phyloP scores from a whole-genome alignment of 2,797 vertebrate species.

The Pangasius djambal region DNA sequence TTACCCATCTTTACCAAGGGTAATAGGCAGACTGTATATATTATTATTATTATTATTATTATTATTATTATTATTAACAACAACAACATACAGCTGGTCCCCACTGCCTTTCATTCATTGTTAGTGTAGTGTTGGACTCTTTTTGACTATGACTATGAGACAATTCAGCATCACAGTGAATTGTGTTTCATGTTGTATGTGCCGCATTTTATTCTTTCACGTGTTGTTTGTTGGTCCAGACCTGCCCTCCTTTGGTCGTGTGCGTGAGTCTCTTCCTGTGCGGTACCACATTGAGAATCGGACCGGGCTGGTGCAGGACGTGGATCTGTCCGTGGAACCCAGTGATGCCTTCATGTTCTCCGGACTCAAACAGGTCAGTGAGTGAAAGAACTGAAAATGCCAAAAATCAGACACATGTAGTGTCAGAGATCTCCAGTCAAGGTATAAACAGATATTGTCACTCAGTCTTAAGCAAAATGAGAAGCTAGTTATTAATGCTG shows the following conservation, averaged over 20 bases:
- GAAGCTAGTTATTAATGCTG: background rate
- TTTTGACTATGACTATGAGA: background rate
- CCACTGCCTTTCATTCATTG: background rate
- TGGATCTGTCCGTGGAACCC: constrained; percentile 93
- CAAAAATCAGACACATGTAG: too few species aligned
- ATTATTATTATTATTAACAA: background rate
- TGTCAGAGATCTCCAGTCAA: background rate
- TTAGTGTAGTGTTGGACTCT: background rate
- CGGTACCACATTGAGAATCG: constrained; percentile 92
- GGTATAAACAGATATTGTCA: background rate
- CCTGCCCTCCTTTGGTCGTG: constrained; percentile 90
- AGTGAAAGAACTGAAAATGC: background rate
- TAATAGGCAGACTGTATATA: background rate
- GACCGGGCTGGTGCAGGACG: constrained; percentile 90
- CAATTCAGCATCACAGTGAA: background rate
- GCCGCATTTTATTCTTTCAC: background rate
- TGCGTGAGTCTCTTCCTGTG: constrained; percentile 91
- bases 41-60: background rate
- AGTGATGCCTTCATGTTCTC: constrained; percentile 99
- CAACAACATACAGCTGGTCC: background rate
- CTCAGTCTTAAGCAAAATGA: background rate
- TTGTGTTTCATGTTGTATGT: background rate
- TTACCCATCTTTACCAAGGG: background rate
- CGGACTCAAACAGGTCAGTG: constrained; percentile 92
- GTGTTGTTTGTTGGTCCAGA: constrained; percentile 72